Evolutionary conservation across 1,140 invertebrate species (phyloP).

Genomic region (Drepana arcuata): DNA sequence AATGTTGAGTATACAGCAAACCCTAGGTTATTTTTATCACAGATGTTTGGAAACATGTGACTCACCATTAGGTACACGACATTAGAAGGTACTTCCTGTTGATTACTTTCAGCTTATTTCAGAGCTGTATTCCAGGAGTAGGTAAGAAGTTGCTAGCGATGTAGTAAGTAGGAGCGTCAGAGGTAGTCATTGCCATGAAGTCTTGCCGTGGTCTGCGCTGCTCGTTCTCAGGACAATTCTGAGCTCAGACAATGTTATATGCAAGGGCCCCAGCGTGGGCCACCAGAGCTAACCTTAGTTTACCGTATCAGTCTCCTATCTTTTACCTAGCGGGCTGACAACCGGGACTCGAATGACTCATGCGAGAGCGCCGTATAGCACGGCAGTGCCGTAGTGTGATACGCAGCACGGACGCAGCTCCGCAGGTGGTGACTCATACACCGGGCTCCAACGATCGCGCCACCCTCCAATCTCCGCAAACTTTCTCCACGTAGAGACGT

Average conservation of each 20-base stretch:
- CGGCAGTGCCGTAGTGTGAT: constrained; percentile 15
- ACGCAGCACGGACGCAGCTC: constrained; percentile 7
- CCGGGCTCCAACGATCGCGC: constrained; percentile 14
- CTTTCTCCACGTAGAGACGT: constrained; percentile 41
- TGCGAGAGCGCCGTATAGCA: constrained; percentile 25
- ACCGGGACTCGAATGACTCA: constrained; percentile 37
- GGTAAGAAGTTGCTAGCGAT: too few species aligned
- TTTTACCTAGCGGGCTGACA: constrained; percentile 67
- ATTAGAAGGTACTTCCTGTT: too few species aligned
- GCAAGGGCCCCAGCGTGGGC: constrained; percentile 24
- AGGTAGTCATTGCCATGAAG: too few species aligned
- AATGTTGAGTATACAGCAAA: too few species aligned
- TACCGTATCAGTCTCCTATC: constrained; percentile 46
- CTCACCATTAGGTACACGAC: too few species aligned
- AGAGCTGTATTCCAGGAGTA: too few species aligned
- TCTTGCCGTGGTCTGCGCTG: too few species aligned
- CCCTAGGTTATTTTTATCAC: too few species aligned
- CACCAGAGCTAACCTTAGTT: too few species aligned
- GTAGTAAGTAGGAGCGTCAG: too few species aligned
- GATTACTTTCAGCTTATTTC: too few species aligned
- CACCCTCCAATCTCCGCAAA: constrained; percentile 28
- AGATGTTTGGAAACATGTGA: too few species aligned
- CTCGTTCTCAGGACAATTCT: constrained; percentile 18
- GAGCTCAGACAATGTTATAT: constrained; percentile 44
- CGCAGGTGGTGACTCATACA: constrained; percentile 13